Conservation (phyloP, 2,888 invertebrate genomes). For the Adelognathus sp. region DNA sequence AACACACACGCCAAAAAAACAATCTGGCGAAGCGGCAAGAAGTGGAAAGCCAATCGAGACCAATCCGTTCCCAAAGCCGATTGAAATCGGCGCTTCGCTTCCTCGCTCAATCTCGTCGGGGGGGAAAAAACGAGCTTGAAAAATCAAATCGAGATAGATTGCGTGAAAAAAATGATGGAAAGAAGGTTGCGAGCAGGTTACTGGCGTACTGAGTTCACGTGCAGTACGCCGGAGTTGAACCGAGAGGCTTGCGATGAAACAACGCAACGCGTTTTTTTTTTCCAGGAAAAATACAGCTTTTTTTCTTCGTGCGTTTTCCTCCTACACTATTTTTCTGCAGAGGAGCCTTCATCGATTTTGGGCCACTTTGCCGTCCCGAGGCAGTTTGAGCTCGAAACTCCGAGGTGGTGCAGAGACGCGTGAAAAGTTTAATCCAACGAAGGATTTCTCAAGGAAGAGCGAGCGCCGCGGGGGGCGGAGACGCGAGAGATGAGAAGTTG, state of each 20-base stretch:
- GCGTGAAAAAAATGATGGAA: constrained; percentile 28
- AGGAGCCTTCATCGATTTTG: constrained; percentile 29
- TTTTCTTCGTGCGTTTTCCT: not conserved
- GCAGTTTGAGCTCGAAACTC: not conserved
- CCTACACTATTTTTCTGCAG: not conserved
- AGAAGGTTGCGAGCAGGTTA: not conserved
- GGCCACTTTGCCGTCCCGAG: constrained; percentile 30
- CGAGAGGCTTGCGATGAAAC: not conserved
- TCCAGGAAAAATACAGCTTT: not conserved
- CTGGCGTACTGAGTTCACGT: too few relatives aligned
- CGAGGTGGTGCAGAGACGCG: constrained; percentile 43
- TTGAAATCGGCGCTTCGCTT: constrained; percentile 6
- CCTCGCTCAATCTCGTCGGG: constrained; percentile 29
- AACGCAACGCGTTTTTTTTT: not conserved
- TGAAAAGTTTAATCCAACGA: constrained; percentile 49
- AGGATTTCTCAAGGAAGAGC: constrained; percentile 17
- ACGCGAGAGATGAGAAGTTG: not conserved
- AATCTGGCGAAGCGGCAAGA: constrained; percentile 1
- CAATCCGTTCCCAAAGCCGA: constrained; percentile 48
- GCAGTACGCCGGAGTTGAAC: not conserved
- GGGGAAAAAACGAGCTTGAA: constrained; percentile 18
- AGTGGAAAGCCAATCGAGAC: constrained; percentile 40
- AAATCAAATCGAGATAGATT: constrained; percentile 25
- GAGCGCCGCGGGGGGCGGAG: not conserved
- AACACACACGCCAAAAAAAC: not conserved